Evolutionary conservation across 2,888 invertebrate genomes (phyloP).

Genomic region (Phortica okadai): DNA sequence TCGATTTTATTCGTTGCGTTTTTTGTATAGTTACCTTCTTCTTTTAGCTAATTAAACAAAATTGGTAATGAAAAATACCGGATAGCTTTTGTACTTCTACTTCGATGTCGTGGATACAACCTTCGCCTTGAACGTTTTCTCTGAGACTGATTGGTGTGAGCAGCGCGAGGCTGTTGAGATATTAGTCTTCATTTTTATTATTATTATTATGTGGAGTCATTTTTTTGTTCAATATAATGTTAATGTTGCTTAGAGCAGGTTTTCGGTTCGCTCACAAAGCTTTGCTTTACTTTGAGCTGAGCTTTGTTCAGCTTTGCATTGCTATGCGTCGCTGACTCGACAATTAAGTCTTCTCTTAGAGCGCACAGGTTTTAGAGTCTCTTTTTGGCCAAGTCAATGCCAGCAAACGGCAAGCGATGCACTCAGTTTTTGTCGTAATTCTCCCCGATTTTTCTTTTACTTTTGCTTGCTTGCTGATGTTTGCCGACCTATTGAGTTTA

Average conservation of each 20-base stretch:
- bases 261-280: constrained; percentile 12
- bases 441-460: not conserved
- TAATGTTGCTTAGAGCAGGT: constrained; percentile 5
- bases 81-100: constrained; percentile 15
- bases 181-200: constrained; percentile 45
- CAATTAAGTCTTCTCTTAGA: not conserved
- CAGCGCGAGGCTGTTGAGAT: constrained; percentile 40
- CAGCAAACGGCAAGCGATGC: not conserved
- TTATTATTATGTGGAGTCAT: constrained; percentile 45
- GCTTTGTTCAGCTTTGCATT: not conserved
- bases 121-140: constrained; percentile 73
- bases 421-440: not conserved
- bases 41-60: constrained; percentile 34
- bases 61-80: constrained; percentile 48
- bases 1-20: constrained; percentile 21
- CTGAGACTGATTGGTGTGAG: constrained; percentile 61
- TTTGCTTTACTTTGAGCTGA: not conserved
- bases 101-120: constrained; percentile 56
- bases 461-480: not conserved
- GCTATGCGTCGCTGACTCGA: not conserved
- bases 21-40: not conserved
- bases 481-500: not conserved
- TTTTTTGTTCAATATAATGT: constrained; percentile 8
- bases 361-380: not conserved
- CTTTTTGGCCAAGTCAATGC: not conserved